phyloP scores from a whole-genome alignment of 2,797 vertebrate genomes.

The Gymnoscopelus microlampas region DNA sequence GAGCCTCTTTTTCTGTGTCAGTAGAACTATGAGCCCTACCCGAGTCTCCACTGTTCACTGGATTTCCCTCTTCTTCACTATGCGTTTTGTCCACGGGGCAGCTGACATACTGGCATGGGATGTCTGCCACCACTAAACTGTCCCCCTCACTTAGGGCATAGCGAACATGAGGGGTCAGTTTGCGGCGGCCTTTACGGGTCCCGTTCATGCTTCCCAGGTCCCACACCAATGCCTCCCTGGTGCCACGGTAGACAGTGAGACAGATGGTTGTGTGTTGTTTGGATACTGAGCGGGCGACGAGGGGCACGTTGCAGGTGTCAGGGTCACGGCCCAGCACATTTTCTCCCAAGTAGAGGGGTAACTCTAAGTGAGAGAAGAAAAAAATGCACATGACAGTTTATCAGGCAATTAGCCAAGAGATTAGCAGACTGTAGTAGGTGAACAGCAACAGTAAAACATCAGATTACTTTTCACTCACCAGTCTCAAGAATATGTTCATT shows the following conservation, averaged over 20 bases:
- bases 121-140: constrained; percentile 84
- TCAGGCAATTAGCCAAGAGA: background rate
- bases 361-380: constrained; percentile 72
- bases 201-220: constrained; percentile 90
- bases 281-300: constrained; percentile 85
- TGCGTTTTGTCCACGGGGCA: constrained; percentile 24
- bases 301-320: constrained; percentile 76
- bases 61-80: constrained; percentile 24
- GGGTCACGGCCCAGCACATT: constrained; percentile 87
- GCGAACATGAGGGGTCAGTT: constrained; percentile 83
- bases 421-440: background rate
- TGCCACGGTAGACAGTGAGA: constrained; percentile 73
- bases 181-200: constrained; percentile 83
- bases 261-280: constrained; percentile 86
- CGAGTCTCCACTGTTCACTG: constrained; percentile 24
- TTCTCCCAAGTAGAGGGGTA: constrained; percentile 85
- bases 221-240: constrained; percentile 81
- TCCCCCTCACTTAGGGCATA: constrained; percentile 85
- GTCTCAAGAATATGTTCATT: constrained; percentile 78
- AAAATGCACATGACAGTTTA: background rate
- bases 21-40: constrained; percentile 18
- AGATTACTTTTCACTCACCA: constrained; percentile 63
- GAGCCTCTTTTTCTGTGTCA: constrained; percentile 10
- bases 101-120: constrained; percentile 85
- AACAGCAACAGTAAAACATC: background rate